Evolutionary conservation across 2,888 invertebrate genomes (phyloP).

Genomic region (Cephus runcator): DNA sequence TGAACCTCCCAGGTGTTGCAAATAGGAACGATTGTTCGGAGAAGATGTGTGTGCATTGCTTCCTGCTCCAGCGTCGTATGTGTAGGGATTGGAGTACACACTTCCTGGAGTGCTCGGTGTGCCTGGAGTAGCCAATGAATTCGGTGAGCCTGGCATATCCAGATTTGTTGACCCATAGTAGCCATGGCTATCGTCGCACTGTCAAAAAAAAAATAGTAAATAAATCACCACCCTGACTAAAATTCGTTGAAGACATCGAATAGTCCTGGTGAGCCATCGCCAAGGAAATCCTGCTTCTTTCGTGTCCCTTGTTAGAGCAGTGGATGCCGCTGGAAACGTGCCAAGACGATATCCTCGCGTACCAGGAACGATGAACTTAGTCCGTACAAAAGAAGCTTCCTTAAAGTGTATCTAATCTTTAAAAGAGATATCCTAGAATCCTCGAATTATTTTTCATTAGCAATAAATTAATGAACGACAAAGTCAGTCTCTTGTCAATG

Average conservation of each 20-base stretch:
- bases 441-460: not conserved
- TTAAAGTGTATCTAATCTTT: not conserved
- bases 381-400: not conserved
- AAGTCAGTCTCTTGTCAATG: not conserved
- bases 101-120: slow-evolving; percentile 57
- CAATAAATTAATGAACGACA: not conserved
- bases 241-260: not conserved
- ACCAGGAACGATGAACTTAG: not conserved
- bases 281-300: not conserved
- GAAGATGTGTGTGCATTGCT: slow-evolving; percentile 43
- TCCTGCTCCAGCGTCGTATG: slow-evolving; percentile 41
- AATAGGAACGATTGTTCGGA: slow-evolving; percentile 36
- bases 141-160: slow-evolving; percentile 56
- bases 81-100: slow-evolving; percentile 52
- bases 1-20: slow-evolving; percentile 40
- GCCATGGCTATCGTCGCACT: slow-evolving; percentile 39
- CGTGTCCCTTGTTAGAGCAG: not conserved
- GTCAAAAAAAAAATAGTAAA: not conserved
- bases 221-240: not conserved
- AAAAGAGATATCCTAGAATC: not conserved
- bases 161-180: slow-evolving; percentile 35
- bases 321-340: not conserved
- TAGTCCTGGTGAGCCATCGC: not conserved
- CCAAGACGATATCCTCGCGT: not conserved
- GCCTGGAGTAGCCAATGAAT: slow-evolving; percentile 47